phyloP scores from a whole-genome alignment of 2,113 vertebrate species.

The Castor canadensis region DNA sequence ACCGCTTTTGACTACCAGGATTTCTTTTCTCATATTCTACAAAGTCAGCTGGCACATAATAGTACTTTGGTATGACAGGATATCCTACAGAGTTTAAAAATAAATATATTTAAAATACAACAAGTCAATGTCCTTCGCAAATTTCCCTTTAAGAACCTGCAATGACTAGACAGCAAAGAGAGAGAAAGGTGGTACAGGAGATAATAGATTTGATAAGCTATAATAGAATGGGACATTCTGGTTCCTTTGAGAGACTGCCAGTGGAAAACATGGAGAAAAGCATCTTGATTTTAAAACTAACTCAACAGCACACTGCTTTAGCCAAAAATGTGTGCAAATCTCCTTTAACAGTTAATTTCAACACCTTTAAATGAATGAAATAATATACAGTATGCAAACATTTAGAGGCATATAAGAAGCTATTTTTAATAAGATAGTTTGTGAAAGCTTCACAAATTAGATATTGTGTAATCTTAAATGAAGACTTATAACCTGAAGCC shows the following conservation, averaged over 20 bases:
- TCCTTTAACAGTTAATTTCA: slow-evolving; percentile 3
- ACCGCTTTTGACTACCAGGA: slow-evolving; percentile 95
- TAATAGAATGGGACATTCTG: not conserved
- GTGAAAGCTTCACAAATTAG: slow-evolving; percentile 20
- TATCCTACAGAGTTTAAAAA: slow-evolving; percentile 85
- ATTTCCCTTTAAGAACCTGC: not conserved
- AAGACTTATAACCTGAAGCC: slow-evolving; percentile 9
- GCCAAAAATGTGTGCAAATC: not conserved
- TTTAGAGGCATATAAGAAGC: not conserved
- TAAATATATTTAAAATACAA: slow-evolving; percentile 55
- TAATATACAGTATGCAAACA: not conserved
- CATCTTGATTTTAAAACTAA: slow-evolving; percentile 7
- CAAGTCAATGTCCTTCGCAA: not conserved
- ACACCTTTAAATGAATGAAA: not conserved
- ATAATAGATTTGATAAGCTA: not conserved
- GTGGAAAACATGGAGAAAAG: not conserved
- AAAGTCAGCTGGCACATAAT: slow-evolving; percentile 96
- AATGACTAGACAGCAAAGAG: not conserved
- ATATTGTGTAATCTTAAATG: not conserved
- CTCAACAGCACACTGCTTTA: not conserved
- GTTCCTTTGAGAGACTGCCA: not conserved
- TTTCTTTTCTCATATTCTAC: slow-evolving; percentile 93
- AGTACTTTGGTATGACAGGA: slow-evolving; percentile 95
- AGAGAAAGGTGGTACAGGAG: not conserved
- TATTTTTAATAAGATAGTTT: not conserved